Conservation (phyloP, 1,140 invertebrate species). For the Conus betulinus region DNA sequence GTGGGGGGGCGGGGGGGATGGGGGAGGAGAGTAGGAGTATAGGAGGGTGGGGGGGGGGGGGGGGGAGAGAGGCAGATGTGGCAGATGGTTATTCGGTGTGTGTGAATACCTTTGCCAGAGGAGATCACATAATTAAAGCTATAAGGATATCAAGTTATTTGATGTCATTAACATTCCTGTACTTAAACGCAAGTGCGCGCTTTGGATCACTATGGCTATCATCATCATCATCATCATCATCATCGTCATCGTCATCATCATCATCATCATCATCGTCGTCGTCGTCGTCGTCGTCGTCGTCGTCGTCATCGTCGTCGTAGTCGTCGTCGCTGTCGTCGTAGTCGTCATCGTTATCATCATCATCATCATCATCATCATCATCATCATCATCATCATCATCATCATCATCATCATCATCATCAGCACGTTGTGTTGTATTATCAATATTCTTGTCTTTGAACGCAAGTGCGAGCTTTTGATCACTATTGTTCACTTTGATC, state of each 20-base stretch:
- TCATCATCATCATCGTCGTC: slow-evolving; percentile 42
- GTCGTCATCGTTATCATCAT: not conserved
- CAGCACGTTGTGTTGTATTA: no score
- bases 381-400: not conserved
- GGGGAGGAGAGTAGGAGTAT: no score
- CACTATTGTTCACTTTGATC: not conserved
- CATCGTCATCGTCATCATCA: slow-evolving; percentile 37
- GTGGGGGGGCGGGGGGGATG: no score
- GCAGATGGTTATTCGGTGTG: no score
- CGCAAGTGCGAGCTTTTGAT: not conserved
- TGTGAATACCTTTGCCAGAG: no score
- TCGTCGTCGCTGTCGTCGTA: no score
- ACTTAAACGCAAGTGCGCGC: not conserved
- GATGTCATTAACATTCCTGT: not conserved
- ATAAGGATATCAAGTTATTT: not conserved
- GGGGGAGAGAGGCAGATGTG: no score
- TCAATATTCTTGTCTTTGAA: not conserved
- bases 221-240: not conserved
- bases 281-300: slow-evolving; percentile 33
- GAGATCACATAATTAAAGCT: not conserved
- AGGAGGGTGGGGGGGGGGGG: no score
- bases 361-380: slow-evolving; percentile 18
- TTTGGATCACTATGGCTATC: not conserved
- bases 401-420: no score
- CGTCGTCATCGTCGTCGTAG: not conserved